Percentiles rank a stretch among this genome's conserved stretches.
Conservation (phyloP, 2,113 vertebrate genomes). For the Diadophis punctatus region DNA sequence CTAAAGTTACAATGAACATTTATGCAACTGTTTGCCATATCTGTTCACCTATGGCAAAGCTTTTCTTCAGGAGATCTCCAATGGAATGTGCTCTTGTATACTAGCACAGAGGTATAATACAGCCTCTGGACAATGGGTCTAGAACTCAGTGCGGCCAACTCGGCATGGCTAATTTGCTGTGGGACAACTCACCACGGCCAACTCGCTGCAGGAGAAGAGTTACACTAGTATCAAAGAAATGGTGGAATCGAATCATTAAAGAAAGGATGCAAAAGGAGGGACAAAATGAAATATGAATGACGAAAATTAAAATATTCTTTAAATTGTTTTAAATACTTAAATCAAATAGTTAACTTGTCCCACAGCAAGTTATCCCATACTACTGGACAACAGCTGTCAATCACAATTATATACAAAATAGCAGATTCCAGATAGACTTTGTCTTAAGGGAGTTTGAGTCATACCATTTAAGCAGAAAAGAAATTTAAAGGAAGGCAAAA, state of each 20-base stretch:
- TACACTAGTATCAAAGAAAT: too few relatives aligned
- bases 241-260: too few relatives aligned
- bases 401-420: neutral
- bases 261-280: too few relatives aligned
- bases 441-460: neutral
- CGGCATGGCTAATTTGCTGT: too few relatives aligned
- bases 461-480: neutral
- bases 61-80: neutral
- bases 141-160: too few relatives aligned
- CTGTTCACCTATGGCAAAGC: neutral
- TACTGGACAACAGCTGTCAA: neutral
- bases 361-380: too few relatives aligned
- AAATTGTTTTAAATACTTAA: too few relatives aligned
- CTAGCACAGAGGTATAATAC: neutral
- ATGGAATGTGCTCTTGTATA: neutral
- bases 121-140: neutral
- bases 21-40: neutral
- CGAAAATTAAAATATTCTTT: too few relatives aligned
- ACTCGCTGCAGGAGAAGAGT: too few relatives aligned
- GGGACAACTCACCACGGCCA: too few relatives aligned
- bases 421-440: neutral
- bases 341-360: too few relatives aligned
- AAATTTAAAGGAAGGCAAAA: neutral
- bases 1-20: neutral
- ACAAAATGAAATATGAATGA: too few relatives aligned